Conservation (phyloP, 1,140 invertebrate species). For the Halesus radiatus region DNA sequence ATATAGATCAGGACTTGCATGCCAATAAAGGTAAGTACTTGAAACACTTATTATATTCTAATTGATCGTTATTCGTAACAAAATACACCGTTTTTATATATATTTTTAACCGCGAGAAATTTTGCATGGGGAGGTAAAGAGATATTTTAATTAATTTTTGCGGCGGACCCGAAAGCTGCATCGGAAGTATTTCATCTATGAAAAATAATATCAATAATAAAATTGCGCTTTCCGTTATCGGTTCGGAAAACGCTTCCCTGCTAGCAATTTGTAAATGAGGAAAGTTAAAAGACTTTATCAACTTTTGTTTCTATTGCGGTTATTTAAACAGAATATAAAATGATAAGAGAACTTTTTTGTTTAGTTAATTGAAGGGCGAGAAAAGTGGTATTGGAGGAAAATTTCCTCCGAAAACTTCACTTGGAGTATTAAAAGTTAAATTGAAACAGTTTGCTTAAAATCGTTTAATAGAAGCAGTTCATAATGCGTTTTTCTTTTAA, state of each 20-base stretch:
- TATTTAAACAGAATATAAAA: constrained; percentile 50
- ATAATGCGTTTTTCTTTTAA: too few relatives aligned
- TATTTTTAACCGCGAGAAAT: too few relatives aligned
- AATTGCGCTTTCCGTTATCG: background rate
- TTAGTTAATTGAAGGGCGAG: constrained; percentile 30
- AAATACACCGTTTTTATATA: too few relatives aligned
- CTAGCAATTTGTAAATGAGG: constrained; percentile 55
- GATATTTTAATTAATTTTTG: too few relatives aligned
- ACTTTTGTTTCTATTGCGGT: constrained; percentile 54
- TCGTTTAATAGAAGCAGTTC: background rate
- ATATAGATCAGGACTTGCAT: too few relatives aligned
- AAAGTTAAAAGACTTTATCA: constrained; percentile 54
- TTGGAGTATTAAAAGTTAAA: constrained; percentile 29
- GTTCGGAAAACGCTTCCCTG: background rate
- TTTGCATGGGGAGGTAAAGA: too few relatives aligned
- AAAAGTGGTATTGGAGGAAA: background rate
- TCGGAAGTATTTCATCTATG: too few relatives aligned
- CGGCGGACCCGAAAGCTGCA: too few relatives aligned
- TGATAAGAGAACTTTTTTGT: constrained; percentile 46
- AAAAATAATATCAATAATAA: too few relatives aligned
- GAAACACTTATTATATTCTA: too few relatives aligned
- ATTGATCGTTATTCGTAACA: too few relatives aligned
- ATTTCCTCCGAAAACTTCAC: constrained; percentile 9
- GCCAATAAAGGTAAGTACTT: too few relatives aligned
- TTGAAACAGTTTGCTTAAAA: constrained; percentile 26